Conservation (phyloP, 2,888 invertebrate species). For the Eilema depressum region DNA sequence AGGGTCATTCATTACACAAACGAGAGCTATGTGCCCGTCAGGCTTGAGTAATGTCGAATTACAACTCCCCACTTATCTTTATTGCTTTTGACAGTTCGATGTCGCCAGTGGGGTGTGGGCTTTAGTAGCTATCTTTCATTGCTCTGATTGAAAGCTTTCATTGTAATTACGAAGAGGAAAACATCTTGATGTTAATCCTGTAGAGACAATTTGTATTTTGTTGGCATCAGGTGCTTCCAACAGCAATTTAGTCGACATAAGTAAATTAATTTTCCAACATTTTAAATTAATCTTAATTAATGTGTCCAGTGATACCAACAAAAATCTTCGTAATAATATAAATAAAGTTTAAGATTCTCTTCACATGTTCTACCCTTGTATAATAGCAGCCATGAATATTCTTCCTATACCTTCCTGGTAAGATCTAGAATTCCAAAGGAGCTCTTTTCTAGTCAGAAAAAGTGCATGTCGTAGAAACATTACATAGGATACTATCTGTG, state of each 20-base stretch:
- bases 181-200: neutral
- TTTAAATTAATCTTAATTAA: neutral
- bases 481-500: slow-evolving; percentile 67
- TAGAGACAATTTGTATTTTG: neutral
- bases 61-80: slow-evolving; percentile 16
- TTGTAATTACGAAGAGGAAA: neutral
- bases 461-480: no score
- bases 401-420: no score
- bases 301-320: neutral
- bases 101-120: neutral
- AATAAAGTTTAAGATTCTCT: no score
- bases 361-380: neutral
- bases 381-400: neutral
- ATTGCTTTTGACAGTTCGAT: slow-evolving; percentile 20
- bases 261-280: neutral
- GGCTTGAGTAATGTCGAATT: slow-evolving; percentile 7
- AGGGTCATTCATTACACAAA: slow-evolving; percentile 22
- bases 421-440: no score
- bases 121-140: slow-evolving; percentile 3
- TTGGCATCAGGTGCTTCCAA: neutral
- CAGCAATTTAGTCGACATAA: neutral
- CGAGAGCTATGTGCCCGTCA: slow-evolving; percentile 8
- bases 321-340: neutral
- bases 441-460: no score
- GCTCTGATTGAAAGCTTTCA: slow-evolving; percentile 1